Percentiles rank a stretch among this genome's conserved stretches.
Evolutionary conservation across 2,888 invertebrate species (phyloP).

Genomic region (Sminthurides aquaticus): DNA sequence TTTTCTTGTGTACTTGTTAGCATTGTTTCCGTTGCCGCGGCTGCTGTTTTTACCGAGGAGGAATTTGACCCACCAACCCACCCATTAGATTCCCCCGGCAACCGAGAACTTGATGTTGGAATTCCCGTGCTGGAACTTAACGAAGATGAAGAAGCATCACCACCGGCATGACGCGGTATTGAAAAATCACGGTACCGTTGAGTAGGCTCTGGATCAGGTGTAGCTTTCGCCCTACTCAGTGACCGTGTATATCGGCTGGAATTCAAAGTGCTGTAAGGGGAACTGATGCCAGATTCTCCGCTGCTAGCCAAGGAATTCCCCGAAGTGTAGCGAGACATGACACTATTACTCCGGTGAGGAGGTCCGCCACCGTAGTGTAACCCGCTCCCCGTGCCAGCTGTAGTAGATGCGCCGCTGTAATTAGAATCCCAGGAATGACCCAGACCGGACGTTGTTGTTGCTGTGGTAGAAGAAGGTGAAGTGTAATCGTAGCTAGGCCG

Average conservation of each 20-base stretch:
- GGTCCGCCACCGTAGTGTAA: neutral
- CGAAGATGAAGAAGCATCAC: slow-evolving; percentile 1
- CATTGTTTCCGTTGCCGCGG: slow-evolving; percentile 8
- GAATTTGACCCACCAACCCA: slow-evolving; percentile 27
- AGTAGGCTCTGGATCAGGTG: slow-evolving; percentile 22
- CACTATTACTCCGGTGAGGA: slow-evolving; percentile 17
- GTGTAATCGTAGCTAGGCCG: slow-evolving; percentile 14
- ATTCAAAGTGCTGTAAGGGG: slow-evolving; percentile 1
- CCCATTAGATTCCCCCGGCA: slow-evolving; percentile 1
- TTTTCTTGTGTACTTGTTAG: slow-evolving; percentile 35
- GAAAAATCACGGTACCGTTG: slow-evolving; percentile 22
- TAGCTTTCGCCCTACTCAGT: slow-evolving; percentile 17
- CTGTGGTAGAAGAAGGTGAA: slow-evolving; percentile 11
- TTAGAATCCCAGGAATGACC: neutral
- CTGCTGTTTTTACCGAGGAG: slow-evolving; percentile 17
- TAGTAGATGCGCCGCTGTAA: no score
- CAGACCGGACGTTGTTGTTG: neutral
- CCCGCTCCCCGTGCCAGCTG: neutral
- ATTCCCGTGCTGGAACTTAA: neutral
- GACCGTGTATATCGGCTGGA: slow-evolving; percentile 23
- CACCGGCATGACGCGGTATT: slow-evolving; percentile 12
- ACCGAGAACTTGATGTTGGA: neutral
- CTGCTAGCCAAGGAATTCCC: neutral
- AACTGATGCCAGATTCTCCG: neutral
- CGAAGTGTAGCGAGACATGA: slow-evolving; percentile 6